Base-by-base conservation (phyloP, 2,113 vertebrate species). In the Eupsittula cactorum region DNA sequence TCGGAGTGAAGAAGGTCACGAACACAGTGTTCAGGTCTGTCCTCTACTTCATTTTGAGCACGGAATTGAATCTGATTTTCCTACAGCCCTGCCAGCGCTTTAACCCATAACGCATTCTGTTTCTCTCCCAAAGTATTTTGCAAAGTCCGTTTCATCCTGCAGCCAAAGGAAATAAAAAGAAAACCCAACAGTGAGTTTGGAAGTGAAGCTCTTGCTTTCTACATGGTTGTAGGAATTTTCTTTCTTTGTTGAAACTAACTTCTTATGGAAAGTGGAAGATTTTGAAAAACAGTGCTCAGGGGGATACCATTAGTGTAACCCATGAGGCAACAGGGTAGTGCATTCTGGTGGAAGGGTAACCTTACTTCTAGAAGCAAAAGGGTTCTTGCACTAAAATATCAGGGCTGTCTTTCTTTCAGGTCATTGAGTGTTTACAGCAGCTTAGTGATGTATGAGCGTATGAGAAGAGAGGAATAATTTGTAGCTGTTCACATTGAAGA, bases 341-440 rank as follows among this genome's bases (percentile, higher is more conserved):
- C 88, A 80, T 39, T 92, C n/a, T 25, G 81, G 75, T 82, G 85
- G 83, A 97, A 96, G 86, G 33, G 35, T 49, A 73, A 57, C 70
- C 39, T 94, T 89, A 64, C 75, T 44, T 8, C 64, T 27, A 15
- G 50, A 55, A 94, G 19, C 25, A 42, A 88, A 93, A 92, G 31
- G 62, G 67, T 59, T 57, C 52, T 83, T 64, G 16, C 31, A 47
- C 60, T 71, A 52, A 97, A 98, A 97, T 97, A 95, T 95, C 97
- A 96, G 9, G 5, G 35, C 77, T 85, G 59, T 69, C 92, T 95
- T 94, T 90, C 20, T 60, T 93, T 94, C 79, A 88, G 86, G 88
- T 86, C 88, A 84, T 19, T 88, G 96, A 75, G 60, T 88, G 81
- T 97, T 94, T 91, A 74, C 60, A 93, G 82, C 50, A 79, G 60